Evolutionary conservation across 2,888 invertebrate genomes (phyloP).

Genomic region (Acanthosepion esculentum): DNA sequence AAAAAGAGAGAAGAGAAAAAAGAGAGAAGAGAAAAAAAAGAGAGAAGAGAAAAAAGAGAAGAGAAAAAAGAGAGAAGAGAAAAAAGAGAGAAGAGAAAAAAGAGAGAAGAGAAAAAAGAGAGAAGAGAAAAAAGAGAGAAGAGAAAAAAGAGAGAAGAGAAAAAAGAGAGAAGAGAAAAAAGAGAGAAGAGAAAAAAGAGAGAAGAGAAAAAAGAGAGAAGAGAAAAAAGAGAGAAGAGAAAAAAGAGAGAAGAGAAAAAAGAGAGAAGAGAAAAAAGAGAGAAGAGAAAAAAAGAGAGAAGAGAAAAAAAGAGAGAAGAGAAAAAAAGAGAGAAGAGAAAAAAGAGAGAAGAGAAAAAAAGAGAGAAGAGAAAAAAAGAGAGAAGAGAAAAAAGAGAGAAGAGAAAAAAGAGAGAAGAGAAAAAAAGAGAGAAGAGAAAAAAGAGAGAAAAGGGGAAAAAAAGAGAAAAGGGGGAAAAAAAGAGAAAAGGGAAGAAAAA

Average conservation of each 20-base stretch:
- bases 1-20: not conserved
- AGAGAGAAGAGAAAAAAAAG: accelerated
- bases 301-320: not conserved
- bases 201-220: not conserved
- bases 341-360: not conserved
- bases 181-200: no score
- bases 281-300: not conserved
- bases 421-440: no score
- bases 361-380: not conserved
- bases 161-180: no score
- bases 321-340: not conserved
- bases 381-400: not conserved
- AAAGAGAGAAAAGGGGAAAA: no score
- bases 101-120: no score
- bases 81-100: no score
- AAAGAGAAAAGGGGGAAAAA: not conserved
- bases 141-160: no score
- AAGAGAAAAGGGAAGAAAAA: not conserved
- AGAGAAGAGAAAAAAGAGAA: no score
- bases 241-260: accelerated
- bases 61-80: no score
- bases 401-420: no score
- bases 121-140: not conserved
- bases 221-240: not conserved
- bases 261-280: not conserved